Conservation (phyloP, 2,797 vertebrate species). For the Ctenopoma multispine region DNA sequence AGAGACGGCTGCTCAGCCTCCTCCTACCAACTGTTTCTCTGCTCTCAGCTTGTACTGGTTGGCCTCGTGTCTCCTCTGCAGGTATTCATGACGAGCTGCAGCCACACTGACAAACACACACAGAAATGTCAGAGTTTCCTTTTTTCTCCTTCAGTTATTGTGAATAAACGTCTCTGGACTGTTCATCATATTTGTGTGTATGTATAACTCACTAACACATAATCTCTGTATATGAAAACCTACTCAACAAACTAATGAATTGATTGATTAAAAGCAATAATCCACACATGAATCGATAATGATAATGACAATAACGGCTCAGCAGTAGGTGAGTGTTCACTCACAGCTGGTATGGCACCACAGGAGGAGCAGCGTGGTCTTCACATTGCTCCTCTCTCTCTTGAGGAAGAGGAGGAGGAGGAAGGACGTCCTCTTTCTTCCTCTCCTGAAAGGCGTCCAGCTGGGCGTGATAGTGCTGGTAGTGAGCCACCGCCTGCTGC, state of each 20-base stretch:
- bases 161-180: no score
- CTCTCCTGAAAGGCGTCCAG: constrained; percentile 81
- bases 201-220: no score
- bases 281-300: not conserved
- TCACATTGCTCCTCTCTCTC: constrained; percentile 54
- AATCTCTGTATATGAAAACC: no score
- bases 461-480: constrained; percentile 82
- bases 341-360: constrained; percentile 84
- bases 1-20: not conserved
- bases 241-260: no score
- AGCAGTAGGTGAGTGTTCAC: not conserved
- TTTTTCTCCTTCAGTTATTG: not conserved
- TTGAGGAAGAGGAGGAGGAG: constrained; percentile 27
- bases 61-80: constrained; percentile 90
- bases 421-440: constrained; percentile 33
- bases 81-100: constrained; percentile 85
- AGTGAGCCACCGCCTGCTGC: constrained; percentile 56
- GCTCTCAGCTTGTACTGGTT: constrained; percentile 92
- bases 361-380: constrained; percentile 42
- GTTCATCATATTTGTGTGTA: no score
- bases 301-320: not conserved
- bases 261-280: rapidly evolving
- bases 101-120: constrained; percentile 77
- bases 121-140: not conserved
- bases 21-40: constrained; percentile 92